Conservation (phyloP, 2,113 vertebrate species). For the Lanius collurio region DNA sequence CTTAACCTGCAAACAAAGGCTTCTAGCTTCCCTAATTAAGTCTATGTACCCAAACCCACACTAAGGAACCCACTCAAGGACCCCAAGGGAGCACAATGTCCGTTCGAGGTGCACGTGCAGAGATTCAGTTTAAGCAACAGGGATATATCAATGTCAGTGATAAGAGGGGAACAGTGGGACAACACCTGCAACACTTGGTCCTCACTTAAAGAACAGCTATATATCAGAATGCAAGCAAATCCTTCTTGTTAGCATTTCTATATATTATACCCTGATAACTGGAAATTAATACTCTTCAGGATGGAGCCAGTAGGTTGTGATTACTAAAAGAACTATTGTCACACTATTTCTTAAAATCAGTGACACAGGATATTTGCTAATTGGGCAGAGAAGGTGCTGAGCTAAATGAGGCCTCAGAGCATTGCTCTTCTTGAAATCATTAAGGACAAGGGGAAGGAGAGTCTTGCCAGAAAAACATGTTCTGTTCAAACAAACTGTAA, state of each 20-base stretch:
- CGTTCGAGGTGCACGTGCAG: background rate
- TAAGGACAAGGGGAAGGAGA: background rate
- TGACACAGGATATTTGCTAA: slow-evolving; percentile 13
- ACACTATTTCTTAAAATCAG: background rate
- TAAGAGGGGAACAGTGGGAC: background rate
- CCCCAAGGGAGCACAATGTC: background rate
- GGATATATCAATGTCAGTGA: background rate
- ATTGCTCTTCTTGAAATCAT: background rate
- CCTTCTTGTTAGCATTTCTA: background rate
- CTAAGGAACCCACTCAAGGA: background rate
- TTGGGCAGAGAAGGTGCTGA: background rate
- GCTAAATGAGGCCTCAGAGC: background rate
- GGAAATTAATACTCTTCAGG: background rate
- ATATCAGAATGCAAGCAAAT: background rate
- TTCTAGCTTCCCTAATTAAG: background rate
- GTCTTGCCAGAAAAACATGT: background rate
- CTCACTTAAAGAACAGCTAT: background rate
- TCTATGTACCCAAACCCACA: background rate
- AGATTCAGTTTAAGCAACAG: background rate
- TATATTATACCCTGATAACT: background rate
- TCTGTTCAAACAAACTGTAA: background rate
- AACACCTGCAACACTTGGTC: background rate
- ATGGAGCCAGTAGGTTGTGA: background rate
- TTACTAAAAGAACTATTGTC: background rate
- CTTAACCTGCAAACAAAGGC: background rate